These are phyloP conservation scores for Rapana venosa DNA, from an alignment of 2,888 invertebrate genomes.

Conservation along the genomic window DNA sequence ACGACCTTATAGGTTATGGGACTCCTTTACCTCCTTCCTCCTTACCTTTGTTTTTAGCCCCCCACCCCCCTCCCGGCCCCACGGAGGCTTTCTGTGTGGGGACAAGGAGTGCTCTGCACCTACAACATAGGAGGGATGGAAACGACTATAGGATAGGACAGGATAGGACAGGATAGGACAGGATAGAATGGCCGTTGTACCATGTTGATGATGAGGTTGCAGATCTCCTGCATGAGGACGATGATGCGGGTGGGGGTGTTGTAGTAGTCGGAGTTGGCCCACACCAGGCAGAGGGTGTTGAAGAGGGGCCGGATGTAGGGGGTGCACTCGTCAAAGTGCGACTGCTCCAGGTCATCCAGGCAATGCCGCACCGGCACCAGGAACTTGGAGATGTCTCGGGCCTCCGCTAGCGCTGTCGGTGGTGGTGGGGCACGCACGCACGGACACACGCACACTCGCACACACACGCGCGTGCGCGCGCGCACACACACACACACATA, in stretches of 20 bases:
- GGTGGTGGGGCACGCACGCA: neutral
- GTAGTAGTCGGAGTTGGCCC: conserved; percentile 92
- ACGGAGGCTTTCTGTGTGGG: conserved; percentile 6
- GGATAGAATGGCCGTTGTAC: conserved; percentile 79
- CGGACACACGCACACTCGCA: no score
- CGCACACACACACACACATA: no score
- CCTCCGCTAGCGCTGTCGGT: conserved; percentile 89
- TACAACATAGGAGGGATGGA: neutral
- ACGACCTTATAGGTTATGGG: no score
- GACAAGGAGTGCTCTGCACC: no score
- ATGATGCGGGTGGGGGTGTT: conserved; percentile 93
- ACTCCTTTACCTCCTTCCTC: no score
- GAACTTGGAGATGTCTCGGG: conserved; percentile 92
- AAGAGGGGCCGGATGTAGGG: conserved; percentile 88
- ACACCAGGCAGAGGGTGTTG: conserved; percentile 92
- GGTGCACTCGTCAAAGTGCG: conserved; percentile 75
- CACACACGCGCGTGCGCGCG: no score
- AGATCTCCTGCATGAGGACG: conserved; percentile 91
- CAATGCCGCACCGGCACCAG: conserved; percentile 89
- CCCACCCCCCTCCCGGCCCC: no score
- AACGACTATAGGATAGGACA: neutral
- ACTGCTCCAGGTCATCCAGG: conserved; percentile 84
- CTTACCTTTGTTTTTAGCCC: no score
- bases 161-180: neutral
- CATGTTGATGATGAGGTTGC: conserved; percentile 92